phyloP scores from a whole-genome alignment of 2,113 vertebrate species.

The Ptilorrhoa leucosticta region DNA sequence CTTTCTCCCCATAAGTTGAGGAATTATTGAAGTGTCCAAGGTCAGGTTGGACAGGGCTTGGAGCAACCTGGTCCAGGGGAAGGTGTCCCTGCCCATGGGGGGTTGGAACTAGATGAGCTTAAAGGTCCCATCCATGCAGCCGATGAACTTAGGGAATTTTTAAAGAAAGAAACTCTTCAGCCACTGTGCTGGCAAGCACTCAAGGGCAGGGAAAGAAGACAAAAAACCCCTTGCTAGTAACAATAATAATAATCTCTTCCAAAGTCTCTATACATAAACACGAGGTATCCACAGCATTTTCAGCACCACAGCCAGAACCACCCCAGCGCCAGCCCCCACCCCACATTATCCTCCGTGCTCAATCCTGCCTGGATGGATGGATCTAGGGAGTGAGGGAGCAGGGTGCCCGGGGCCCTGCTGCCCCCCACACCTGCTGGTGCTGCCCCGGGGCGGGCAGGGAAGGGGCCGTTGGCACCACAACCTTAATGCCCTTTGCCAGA shows the following conservation, averaged over 20 bases:
- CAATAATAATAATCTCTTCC: neutral
- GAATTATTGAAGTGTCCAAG: neutral
- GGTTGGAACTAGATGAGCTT: neutral
- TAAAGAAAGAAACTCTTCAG: neutral
- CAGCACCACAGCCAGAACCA: neutral
- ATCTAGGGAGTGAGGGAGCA: neutral
- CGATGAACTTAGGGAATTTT: neutral
- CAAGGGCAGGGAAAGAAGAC: neutral
- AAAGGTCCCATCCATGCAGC: neutral
- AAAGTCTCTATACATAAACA: neutral
- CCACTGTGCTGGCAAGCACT: neutral
- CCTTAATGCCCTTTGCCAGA: neutral
- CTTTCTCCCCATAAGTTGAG: accelerated
- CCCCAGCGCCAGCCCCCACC: neutral
- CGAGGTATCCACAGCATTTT: neutral
- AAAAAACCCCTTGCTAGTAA: neutral
- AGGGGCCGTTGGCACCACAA: neutral
- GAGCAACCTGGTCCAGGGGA: neutral
- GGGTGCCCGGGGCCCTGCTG: neutral
- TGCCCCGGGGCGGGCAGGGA: neutral
- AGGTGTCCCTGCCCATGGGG: neutral
- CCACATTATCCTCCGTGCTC: accelerated
- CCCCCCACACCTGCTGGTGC: neutral
- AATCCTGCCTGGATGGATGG: neutral
- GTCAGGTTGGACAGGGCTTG: neutral